Base-by-base conservation (phyloP, 2,797 vertebrate genomes). In the Rhyacichthys aspro region DNA sequence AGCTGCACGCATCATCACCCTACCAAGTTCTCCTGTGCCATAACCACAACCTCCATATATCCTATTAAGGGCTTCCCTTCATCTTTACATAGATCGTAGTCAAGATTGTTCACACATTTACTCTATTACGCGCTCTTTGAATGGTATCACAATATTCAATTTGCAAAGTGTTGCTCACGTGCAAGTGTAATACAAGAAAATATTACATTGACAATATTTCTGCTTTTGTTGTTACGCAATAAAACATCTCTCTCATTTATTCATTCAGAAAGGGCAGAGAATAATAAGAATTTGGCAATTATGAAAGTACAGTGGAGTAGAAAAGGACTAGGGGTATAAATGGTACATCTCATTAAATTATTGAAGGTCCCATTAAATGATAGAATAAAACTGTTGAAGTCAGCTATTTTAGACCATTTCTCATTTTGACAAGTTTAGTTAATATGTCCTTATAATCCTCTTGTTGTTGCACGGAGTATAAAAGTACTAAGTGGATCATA, bases 1-100 rank as follows among this genome's bases (percentile, higher is more conserved):
- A 59, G 58, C 71, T 67, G 55, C 62, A 76, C 45, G 71, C 82
- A 84, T 85, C 84, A 67, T 75, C 82, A 73, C 83, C 41, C 74
- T 41, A 59, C 73, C 72, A 71, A 66, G 75, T 66, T 15, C 68
- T 65, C 38, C 50, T 67, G 70, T 36, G 59, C 64, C 60, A 46
- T 70, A 59, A 80, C 49, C 68, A 63, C 47, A 70, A 43, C 53
- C 49, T 11, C 59, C 28, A 52, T 57, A 67, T 43, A 65, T 55
- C 19, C 33, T 17, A 8, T 11, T 45, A 46, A 11, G 70, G 42
- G 72, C 76, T 62, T 19, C 7, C 14, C 67, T 53, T 65, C 39
- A 49, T 69, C 52, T 72, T 32, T 28, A 11, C 58, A 59, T 33
- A 43, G 17, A 65, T 68, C 16, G 55, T 32, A 49, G 34, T 34